These are phyloP conservation scores for Parasteatoda tepidariorum DNA, from an alignment of 1,140 invertebrate species.

Conservation along the genomic window DNA sequence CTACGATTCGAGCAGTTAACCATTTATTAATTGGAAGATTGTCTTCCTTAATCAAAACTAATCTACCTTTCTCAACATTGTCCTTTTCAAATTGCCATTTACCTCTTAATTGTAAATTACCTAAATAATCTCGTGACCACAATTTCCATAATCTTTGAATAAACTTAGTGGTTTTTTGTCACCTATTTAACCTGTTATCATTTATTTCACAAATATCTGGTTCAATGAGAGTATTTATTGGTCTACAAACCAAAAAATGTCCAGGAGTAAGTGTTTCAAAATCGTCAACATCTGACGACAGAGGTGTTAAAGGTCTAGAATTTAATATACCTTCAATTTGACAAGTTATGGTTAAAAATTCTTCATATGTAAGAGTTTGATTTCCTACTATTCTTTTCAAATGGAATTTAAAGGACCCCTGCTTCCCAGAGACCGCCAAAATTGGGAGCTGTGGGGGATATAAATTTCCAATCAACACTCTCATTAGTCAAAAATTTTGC, in stretches of 20 bases:
- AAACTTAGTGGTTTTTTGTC: neutral
- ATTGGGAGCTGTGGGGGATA: neutral
- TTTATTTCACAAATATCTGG: neutral
- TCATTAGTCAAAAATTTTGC: neutral
- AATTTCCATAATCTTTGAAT: neutral
- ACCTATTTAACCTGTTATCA: neutral
- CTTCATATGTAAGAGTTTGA: neutral
- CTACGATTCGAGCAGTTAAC: neutral
- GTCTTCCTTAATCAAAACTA: neutral
- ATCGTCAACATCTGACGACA: neutral
- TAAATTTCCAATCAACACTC: neutral
- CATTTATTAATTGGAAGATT: neutral
- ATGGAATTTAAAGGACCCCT: neutral
- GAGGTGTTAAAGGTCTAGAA: neutral
- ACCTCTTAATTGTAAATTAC: neutral
- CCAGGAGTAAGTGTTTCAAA: neutral
- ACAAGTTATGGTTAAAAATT: neutral
- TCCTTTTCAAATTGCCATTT: slow-evolving; percentile 12
- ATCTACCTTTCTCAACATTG: neutral
- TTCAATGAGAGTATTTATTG: neutral
- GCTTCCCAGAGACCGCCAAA: slow-evolving; percentile 6
- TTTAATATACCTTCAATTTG: slow-evolving; percentile 14
- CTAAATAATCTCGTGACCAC: neutral
- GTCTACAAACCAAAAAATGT: neutral
- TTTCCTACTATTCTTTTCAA: neutral